Evolutionary conservation across 2,797 vertebrate species (phyloP).

Genomic region (Corythornis leucogaster): DNA sequence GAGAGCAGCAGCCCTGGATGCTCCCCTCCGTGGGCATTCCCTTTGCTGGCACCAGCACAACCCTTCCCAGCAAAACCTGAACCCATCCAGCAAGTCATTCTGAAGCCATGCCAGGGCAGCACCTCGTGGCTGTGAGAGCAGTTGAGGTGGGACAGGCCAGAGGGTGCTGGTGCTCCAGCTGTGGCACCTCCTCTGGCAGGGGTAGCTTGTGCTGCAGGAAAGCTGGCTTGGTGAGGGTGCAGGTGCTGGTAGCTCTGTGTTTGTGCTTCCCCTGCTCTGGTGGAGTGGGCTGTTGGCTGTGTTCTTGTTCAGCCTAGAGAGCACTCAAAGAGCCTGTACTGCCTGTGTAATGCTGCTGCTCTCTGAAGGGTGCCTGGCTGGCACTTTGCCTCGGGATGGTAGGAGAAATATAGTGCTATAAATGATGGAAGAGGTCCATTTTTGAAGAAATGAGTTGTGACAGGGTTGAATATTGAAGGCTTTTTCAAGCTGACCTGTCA

Average conservation of each 20-base stretch:
- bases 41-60: not conserved
- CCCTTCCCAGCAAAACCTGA: not conserved
- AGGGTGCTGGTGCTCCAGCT: not conserved
- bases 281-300: not conserved
- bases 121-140: accelerated
- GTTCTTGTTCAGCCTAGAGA: not conserved
- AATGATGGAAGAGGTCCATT: not conserved
- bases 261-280: accelerated
- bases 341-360: not conserved
- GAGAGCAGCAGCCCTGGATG: not conserved
- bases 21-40: not conserved
- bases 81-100: not conserved
- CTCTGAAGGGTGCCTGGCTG: not conserved
- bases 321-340: accelerated
- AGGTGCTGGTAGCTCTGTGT: not conserved
- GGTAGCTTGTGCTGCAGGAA: not conserved
- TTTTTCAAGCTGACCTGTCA: not conserved
- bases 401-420: not conserved
- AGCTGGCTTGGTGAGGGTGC: accelerated
- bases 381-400: not conserved
- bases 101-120: accelerated
- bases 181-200: not conserved
- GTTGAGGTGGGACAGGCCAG: accelerated
- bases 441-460: not conserved
- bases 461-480: not conserved